These are phyloP conservation scores for Styela clava DNA, from an alignment of 23 tunicate genomes.

Conservation along the genomic window DNA sequence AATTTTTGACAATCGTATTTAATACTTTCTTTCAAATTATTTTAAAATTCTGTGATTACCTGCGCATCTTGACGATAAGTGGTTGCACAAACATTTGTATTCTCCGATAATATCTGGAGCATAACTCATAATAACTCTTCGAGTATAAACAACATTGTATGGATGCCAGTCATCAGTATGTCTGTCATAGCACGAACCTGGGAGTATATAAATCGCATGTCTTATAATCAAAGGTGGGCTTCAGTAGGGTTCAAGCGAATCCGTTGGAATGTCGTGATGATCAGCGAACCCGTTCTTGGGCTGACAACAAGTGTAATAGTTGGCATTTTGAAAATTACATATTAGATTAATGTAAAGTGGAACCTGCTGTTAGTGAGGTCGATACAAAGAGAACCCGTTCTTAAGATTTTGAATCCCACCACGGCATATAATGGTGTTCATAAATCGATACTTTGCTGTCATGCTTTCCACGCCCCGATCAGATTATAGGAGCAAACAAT, in stretches of 20 bases:
- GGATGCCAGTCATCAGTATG: slow-evolving; percentile 31
- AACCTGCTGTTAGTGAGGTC: no score
- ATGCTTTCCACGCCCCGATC: no score
- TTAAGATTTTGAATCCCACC: no score
- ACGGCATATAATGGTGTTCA: no score
- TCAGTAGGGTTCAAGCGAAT: background rate
- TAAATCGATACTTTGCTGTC: no score
- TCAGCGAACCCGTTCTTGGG: background rate
- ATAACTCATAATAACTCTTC: slow-evolving; percentile 35
- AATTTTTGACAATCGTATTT: no score
- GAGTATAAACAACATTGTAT: background rate
- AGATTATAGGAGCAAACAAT: no score
- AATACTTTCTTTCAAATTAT: no score
- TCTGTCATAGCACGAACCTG: slow-evolving; percentile 24
- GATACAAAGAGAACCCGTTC: no score
- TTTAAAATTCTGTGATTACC: no score
- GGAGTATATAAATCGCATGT: background rate
- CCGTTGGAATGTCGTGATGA: background rate
- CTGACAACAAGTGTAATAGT: background rate
- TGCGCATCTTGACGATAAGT: slow-evolving; percentile 7
- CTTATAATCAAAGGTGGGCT: background rate
- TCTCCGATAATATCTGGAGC: slow-evolving; percentile 28
- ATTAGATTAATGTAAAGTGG: no score
- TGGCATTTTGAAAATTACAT: background rate
- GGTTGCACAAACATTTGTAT: slow-evolving; percentile 16